Conservation (phyloP, 2,888 invertebrate genomes). For the Eupithecia subumbrata region DNA sequence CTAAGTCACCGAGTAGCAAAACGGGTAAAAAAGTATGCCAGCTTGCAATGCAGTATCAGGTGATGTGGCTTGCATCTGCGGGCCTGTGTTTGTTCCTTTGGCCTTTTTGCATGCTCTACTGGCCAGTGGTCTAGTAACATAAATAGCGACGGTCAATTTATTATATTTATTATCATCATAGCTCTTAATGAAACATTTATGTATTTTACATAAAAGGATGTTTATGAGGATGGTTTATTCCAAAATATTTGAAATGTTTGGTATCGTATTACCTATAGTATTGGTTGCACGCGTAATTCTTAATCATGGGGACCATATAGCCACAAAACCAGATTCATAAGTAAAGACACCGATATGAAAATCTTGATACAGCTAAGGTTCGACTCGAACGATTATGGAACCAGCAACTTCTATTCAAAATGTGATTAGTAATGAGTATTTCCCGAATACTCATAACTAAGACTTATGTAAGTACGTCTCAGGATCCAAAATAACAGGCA, state of each 20-base stretch:
- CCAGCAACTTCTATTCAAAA: not conserved
- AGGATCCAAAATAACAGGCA: too few species aligned
- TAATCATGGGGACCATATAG: not conserved
- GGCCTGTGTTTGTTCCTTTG: constrained; percentile 40
- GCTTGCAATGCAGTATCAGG: constrained; percentile 42
- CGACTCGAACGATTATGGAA: not conserved
- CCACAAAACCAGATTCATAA: not conserved
- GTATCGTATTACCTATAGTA: not conserved
- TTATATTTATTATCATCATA: not conserved
- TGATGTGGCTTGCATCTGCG: constrained; percentile 41
- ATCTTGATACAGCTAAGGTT: not conserved
- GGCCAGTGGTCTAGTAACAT: constrained; percentile 22
- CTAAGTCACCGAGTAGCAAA: constrained; percentile 41
- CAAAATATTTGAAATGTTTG: not conserved
- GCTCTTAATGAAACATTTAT: not conserved
- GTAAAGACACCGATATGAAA: not conserved
- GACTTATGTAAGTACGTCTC: not conserved
- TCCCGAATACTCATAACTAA: too few species aligned
- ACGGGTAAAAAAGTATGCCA: constrained; percentile 44
- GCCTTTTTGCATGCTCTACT: constrained; percentile 38
- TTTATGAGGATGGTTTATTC: not conserved
- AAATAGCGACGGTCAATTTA: constrained; percentile 5
- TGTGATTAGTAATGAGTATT: not conserved
- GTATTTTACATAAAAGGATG: not conserved
- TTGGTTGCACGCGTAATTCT: not conserved